A percentile compares a stretch with the other conserved stretches of the same genome.
Conservation (phyloP, 2,113 vertebrate species). For the Nothoprocta pentlandii region DNA sequence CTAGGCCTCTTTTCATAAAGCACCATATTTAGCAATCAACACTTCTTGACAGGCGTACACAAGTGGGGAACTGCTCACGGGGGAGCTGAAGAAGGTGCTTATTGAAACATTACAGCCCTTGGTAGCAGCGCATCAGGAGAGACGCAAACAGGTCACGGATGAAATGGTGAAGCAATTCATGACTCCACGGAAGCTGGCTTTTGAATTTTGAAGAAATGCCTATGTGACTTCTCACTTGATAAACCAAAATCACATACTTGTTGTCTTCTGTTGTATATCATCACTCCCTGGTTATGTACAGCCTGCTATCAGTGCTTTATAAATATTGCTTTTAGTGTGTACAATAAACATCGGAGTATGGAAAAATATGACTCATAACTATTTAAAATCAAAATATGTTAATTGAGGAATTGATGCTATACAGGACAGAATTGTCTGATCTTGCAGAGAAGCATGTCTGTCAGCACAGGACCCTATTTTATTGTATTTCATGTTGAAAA, state of each 20-base stretch:
- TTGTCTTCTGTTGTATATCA: constrained; percentile 16
- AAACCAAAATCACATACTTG: background rate
- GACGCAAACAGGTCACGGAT: constrained; percentile 89
- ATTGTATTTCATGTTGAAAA: constrained; percentile 53
- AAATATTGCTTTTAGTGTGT: constrained; percentile 31
- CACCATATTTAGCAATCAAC: background rate
- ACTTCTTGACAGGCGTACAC: constrained; percentile 86
- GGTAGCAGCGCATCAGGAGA: constrained; percentile 90
- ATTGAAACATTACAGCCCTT: constrained; percentile 94
- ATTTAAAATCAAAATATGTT: background rate
- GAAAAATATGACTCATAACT: background rate
- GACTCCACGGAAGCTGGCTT: constrained; percentile 90
- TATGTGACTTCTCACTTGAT: background rate
- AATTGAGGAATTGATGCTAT: background rate
- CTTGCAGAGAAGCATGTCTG: constrained; percentile 35
- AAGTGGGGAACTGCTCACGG: constrained; percentile 91
- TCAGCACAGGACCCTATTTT: constrained; percentile 31
- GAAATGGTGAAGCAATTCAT: constrained; percentile 90
- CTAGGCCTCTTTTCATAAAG: background rate
- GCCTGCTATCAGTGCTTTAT: constrained; percentile 15
- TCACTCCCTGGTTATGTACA: constrained; percentile 28
- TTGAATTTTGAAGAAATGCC: constrained; percentile 79
- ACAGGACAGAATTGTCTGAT: background rate
- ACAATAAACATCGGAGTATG: background rate
- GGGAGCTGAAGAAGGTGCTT: constrained; percentile 93